Base-by-base conservation (phyloP, 2,888 invertebrate genomes). In the Beris morrisii region DNA sequence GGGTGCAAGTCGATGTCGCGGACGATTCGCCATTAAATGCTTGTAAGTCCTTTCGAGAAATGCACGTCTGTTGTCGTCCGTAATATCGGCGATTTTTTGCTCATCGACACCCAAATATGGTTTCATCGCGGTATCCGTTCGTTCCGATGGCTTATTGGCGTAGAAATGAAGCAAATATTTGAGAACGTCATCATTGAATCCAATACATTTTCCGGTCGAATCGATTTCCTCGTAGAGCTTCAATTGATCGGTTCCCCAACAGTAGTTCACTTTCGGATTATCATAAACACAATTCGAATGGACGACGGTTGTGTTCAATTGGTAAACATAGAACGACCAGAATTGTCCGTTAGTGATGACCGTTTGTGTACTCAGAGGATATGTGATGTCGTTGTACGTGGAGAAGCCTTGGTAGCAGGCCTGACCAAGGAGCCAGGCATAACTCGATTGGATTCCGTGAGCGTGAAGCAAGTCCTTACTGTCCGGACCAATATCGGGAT, bases 261-360 rank as follows among this genome's bases (percentile, higher is more conserved):
- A 93, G 46, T 93, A 76, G 77, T 97, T 97, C 57, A 86, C 83
- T 72, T 87, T 86, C 0, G 85, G 85, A 79, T 93, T 93, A 11
- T 83, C 83, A 44, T 84, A 80, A n/a, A 85, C 80, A 72, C 86
- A 76, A 71, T 88, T 84, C 38, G 85, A 82, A 73, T 91, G 87
- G 72, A 92, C 79, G 12, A 86, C 75, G 44, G 88, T 84, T 0
- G 95, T 97, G 77, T 99, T 99, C 66, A 99, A 80, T 79, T 99
- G 98, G 77, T 97, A 98, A 12, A 88, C 85, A 75, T 90, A 92
- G 71, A 97, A 90, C 0, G 91, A 90, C 88, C 93, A 95, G 4
- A 85, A 77, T 71, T 90, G 86, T 0, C 98, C 97, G 81, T 98
- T 91, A 0, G 95, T 93, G 46, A 97, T 84, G 12, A 95, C 83